These are phyloP conservation scores for Ploceus nigricollis DNA, from an alignment of 2,113 vertebrate genomes.

Conservation along the genomic window DNA sequence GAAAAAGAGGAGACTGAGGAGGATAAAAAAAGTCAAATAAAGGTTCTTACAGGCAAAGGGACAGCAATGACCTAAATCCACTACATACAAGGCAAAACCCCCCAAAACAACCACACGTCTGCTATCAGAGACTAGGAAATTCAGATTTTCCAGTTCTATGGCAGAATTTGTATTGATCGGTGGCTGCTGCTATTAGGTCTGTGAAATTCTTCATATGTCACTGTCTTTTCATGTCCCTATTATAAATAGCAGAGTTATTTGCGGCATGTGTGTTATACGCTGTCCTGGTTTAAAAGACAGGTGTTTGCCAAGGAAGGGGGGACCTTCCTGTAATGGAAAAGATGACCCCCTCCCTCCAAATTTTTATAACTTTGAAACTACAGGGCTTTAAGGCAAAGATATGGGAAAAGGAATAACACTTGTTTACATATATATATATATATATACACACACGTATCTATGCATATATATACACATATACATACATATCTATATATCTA, in stretches of 20 bases:
- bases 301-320: rapidly evolving
- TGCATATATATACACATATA: too few species aligned
- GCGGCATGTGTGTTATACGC: not conserved
- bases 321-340: not conserved
- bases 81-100: not conserved
- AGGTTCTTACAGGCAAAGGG: not conserved
- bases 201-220: not conserved
- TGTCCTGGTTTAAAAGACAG: not conserved
- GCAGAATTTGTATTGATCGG: not conserved
- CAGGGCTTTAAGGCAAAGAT: not conserved
- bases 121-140: not conserved
- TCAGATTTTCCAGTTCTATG: not conserved
- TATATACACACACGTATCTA: too few species aligned
- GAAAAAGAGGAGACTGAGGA: not conserved
- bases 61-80: not conserved
- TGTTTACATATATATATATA: not conserved
- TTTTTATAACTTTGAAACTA: not conserved
- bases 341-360: not conserved
- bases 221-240: not conserved
- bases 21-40: not conserved
- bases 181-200: not conserved
- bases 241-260: not conserved
- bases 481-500: too few species aligned
- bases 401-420: not conserved
- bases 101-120: not conserved